Conservation (phyloP, 1,140 invertebrate species). For the Drosophila insularis region DNA sequence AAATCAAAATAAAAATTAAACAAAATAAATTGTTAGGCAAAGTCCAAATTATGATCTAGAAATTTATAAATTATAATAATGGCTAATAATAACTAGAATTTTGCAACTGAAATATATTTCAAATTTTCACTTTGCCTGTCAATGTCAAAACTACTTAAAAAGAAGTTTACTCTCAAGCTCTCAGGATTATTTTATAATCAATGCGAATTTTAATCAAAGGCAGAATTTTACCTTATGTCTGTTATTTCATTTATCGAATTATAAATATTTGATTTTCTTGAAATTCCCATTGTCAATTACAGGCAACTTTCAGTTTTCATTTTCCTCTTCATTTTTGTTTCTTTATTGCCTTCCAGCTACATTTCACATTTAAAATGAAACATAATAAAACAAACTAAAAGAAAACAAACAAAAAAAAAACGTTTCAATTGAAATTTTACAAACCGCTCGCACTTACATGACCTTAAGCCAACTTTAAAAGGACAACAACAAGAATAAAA, state of each 20-base stretch:
- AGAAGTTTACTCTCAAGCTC: too few species aligned
- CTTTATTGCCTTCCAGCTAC: constrained; percentile 39
- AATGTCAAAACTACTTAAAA: too few species aligned
- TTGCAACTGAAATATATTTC: too few species aligned
- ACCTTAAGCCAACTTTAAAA: constrained; percentile 63
- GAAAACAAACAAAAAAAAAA: constrained; percentile 10
- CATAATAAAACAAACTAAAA: constrained; percentile 37
- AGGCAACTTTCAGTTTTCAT: constrained; percentile 41
- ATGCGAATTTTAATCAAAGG: too few species aligned
- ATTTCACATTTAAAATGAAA: constrained; percentile 66
- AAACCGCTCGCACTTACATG: constrained; percentile 60
- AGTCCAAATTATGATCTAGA: neutral
- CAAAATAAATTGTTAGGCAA: neutral
- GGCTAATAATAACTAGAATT: too few species aligned
- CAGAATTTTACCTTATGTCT: neutral
- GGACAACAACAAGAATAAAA: constrained; percentile 46
- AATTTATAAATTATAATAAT: neutral
- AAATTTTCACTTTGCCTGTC: too few species aligned
- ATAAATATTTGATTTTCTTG: constrained; percentile 56
- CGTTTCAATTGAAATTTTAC: constrained; percentile 64
- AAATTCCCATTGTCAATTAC: constrained; percentile 61
- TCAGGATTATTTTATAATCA: too few species aligned
- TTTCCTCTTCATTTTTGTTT: neutral
- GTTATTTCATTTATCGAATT: constrained; percentile 54
- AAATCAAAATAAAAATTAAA: constrained; percentile 16